A percentile compares a stretch with the other conserved stretches of the same genome.
These are phyloP conservation scores for Zaprionus gabonicus DNA, from an alignment of 1,140 invertebrate species.

Conservation along the genomic window DNA sequence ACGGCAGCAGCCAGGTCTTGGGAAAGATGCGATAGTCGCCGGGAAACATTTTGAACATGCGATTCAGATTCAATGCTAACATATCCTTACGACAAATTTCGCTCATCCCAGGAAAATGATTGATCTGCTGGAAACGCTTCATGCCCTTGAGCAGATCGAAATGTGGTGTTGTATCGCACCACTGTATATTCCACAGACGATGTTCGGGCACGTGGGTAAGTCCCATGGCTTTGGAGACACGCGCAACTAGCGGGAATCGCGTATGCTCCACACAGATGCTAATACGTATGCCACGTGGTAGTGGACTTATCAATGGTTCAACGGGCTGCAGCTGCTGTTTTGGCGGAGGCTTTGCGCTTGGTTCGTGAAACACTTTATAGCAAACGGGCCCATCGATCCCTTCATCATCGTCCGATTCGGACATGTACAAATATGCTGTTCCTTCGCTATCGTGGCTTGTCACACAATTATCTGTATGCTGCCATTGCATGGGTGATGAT, in stretches of 20 bases:
- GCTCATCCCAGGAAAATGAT: slow-evolving; percentile 95
- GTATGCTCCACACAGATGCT: slow-evolving; percentile 70
- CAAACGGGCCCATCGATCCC: slow-evolving; percentile 26
- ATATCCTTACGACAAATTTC: slow-evolving; percentile 95
- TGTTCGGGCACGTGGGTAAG: slow-evolving; percentile 67
- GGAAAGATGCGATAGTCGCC: slow-evolving; percentile 96
- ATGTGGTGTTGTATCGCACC: slow-evolving; percentile 93
- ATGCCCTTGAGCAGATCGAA: slow-evolving; percentile 93
- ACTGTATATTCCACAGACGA: slow-evolving; percentile 92
- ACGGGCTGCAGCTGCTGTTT: not conserved
- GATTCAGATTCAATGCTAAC: slow-evolving; percentile 92
- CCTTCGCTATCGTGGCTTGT: not conserved
- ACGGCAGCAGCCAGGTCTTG: slow-evolving; percentile 95
- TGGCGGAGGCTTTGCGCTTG: not conserved
- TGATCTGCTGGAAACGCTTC: slow-evolving; percentile 95
- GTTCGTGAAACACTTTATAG: slow-evolving; percentile 42
- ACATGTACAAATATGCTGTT: slow-evolving; percentile 40
- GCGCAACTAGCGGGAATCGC: slow-evolving; percentile 51
- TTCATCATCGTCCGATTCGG: slow-evolving; percentile 5
- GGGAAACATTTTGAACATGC: slow-evolving; percentile 93
- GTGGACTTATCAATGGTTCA: slow-evolving; percentile 37
- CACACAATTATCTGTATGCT: not conserved
- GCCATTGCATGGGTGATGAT: slow-evolving; percentile 20
- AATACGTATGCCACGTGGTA: slow-evolving; percentile 48
- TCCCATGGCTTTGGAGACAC: slow-evolving; percentile 55